These are phyloP conservation scores for Chlorops oryzae DNA, from an alignment of 1,140 invertebrate species.

Conservation along the genomic window DNA sequence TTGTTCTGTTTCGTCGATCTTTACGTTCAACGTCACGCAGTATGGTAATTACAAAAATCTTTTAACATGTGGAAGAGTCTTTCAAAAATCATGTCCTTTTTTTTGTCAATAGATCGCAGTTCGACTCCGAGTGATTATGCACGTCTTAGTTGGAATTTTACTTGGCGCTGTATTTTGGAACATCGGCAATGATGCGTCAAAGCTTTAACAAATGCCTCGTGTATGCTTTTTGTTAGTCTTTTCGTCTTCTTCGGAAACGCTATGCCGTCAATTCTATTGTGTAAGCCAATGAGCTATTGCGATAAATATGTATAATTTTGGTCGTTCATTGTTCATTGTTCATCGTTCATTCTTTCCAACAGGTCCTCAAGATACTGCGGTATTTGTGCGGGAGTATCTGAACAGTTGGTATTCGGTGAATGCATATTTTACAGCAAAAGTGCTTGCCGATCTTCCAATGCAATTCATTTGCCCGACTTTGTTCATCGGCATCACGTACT, in stretches of 20 bases:
- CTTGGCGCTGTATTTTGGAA: constrained; percentile 74
- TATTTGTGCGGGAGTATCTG: constrained; percentile 78
- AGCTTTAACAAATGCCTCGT: constrained; percentile 71
- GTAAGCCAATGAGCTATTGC: too few relatives aligned
- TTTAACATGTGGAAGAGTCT: background rate
- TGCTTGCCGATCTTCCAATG: constrained; percentile 79
- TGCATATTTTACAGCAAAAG: constrained; percentile 77
- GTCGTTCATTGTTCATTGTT: background rate
- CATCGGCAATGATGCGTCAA: constrained; percentile 73
- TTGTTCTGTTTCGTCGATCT: constrained; percentile 24
- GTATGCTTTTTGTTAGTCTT: constrained; percentile 75
- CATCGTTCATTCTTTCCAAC: too few relatives aligned
- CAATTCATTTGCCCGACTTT: constrained; percentile 67
- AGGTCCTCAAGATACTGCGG: constrained; percentile 80
- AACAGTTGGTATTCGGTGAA: constrained; percentile 86
- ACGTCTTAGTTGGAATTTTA: constrained; percentile 68
- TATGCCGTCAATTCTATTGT: constrained; percentile 82
- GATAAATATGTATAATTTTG: constrained; percentile 1
- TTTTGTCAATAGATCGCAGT: constrained; percentile 60
- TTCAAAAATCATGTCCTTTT: constrained; percentile 11
- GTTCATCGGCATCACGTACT: constrained; percentile 72
- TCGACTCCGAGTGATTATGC: constrained; percentile 64
- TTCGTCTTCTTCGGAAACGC: constrained; percentile 83
- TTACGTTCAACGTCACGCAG: constrained; percentile 28
- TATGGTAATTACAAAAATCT: constrained; percentile 19